Percentiles rank a stretch among this genome's conserved stretches.
These are phyloP conservation scores for Centropus bengalensis DNA, from an alignment of 2,113 vertebrate genomes.

Conservation along the genomic window DNA sequence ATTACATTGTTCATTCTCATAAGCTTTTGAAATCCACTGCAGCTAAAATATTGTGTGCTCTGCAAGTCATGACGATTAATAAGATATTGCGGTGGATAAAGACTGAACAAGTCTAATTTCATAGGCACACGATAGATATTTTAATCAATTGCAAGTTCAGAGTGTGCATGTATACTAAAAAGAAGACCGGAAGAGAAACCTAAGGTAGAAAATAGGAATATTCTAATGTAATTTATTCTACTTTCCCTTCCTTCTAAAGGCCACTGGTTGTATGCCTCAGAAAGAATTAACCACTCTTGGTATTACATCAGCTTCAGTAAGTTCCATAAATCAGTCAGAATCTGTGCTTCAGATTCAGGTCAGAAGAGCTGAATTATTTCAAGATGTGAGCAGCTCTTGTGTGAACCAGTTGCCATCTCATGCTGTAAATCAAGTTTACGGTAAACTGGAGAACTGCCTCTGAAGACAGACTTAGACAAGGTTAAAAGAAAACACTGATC, in stretches of 20 bases:
- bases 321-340: conserved; percentile 21
- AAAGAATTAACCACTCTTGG: neutral
- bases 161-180: neutral
- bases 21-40: neutral
- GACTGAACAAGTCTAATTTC: neutral
- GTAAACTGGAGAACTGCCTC: neutral
- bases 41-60: neutral
- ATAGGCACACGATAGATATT: neutral
- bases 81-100: neutral
- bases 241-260: neutral
- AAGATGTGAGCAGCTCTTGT: neutral
- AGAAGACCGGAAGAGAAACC: neutral
- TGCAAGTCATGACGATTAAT: neutral
- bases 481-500: conserved; percentile 17
- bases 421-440: neutral
- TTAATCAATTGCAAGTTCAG: neutral
- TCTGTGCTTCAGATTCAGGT: neutral
- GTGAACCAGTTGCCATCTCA: neutral
- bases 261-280: neutral
- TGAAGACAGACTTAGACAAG: neutral
- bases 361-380: neutral
- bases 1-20: neutral
- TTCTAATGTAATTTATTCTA: neutral
- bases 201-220: neutral
- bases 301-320: neutral